Percentiles rank a stretch among this genome's conserved stretches.
phyloP scores from a whole-genome alignment of 2,797 vertebrate species.

The Pangasius krempfi region DNA sequence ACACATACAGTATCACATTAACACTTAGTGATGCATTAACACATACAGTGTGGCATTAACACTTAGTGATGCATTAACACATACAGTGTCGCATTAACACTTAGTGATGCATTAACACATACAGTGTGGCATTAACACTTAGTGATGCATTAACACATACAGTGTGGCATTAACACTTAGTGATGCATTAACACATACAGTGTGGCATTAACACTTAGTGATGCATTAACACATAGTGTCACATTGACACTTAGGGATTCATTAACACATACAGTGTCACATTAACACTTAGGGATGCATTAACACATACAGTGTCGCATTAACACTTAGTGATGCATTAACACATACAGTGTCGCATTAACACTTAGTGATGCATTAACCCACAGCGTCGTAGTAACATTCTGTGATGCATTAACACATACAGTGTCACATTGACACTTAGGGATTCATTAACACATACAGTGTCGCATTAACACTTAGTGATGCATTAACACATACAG shows the following conservation, averaged over 20 bases:
- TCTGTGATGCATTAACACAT: not conserved
- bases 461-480: not conserved
- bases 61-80: not conserved
- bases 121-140: too few species aligned
- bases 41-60: too few species aligned
- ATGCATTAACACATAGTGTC: too few species aligned
- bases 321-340: not conserved
- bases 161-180: too few species aligned
- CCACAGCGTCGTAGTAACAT: too few species aligned
- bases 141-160: too few species aligned
- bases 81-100: not conserved
- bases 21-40: not conserved
- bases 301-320: not conserved
- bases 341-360: not conserved
- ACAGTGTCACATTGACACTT: not conserved
- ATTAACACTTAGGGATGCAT: not conserved
- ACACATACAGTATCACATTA: not conserved
- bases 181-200: too few species aligned
- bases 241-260: too few species aligned
- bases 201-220: not conserved
- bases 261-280: too few species aligned
- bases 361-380: too few species aligned
- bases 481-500: too few species aligned
- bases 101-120: too few species aligned
- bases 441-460: not conserved